Evolutionary conservation across 2,888 invertebrate genomes (phyloP), one percentile per base, ranked within the genome.

Genomic region (Sminthurinus aureus): DNA sequence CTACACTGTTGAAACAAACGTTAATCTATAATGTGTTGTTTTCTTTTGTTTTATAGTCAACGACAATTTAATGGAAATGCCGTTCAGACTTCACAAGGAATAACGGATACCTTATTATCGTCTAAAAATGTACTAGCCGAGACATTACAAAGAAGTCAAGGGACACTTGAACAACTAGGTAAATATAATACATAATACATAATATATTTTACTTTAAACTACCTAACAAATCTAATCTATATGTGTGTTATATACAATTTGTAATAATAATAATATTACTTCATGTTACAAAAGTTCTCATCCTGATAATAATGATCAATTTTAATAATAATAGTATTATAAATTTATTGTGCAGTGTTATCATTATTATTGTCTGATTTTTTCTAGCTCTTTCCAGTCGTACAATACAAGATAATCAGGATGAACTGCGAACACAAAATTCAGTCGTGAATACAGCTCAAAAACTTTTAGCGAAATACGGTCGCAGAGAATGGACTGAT

Each of bases 401-500:
- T 12, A 91, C 91, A 75, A 91, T 92, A 9, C 89, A 89, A 51
- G 94, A 94, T 1, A 96, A 96, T 4, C 93, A 94, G 89, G 94
- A 94, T 86, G 98, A 98, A 90, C 91, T 98, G 67, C 94, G 95
- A 89, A 93, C 94, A 87, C 97, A 98, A 86, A 95, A 96, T 1
- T 95, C 96, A 85, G 94, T 95, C 38, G 97, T 98, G 88, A 93
- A 94, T 50, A 97, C 96, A 89, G 97, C 98, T 0, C 95, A 96
- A 87, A 97, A 97, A 90, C 92, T 99, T 12, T 91, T 99, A 74
- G 96, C 96, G 83, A 99, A 98, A 91, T 98, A 98, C 90, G 96
- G 96, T 3, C 92, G 98, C 81, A 92, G 98, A 66, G 98, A 99
- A 91, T 94, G 97, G 87, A 99, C 98, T 0, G 98, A 99, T 90